Percentiles rank a stretch among this genome's conserved stretches.
These are phyloP conservation scores for Brachionus koreanus DNA, from an alignment of 1,140 invertebrate species.

Conservation along the genomic window DNA sequence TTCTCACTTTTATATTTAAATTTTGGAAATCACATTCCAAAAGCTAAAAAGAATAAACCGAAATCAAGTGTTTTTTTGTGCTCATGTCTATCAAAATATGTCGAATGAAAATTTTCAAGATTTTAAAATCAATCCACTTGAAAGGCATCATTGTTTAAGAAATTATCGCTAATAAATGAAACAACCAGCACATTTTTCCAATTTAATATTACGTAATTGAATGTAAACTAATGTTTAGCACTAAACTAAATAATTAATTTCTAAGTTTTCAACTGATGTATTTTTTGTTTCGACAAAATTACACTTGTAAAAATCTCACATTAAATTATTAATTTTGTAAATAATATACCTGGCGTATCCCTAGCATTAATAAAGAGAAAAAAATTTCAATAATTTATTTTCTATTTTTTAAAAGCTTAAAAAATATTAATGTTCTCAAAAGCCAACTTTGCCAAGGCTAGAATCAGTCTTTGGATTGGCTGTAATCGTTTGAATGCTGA, in stretches of 20 bases:
- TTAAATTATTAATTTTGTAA: not conserved
- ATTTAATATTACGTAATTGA: not conserved
- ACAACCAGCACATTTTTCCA: not conserved
- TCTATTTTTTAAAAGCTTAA: not conserved
- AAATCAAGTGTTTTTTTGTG: not conserved
- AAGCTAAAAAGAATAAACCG: not conserved
- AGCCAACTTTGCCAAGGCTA: conserved; percentile 83
- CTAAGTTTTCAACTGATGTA: not conserved
- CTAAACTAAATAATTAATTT: not conserved
- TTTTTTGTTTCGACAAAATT: not conserved
- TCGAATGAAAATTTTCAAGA: not conserved
- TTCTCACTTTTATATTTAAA: not conserved
- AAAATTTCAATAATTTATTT: not conserved
- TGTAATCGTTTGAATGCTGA: conserved; percentile 81
- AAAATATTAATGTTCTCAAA: not conserved
- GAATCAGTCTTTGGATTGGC: conserved; percentile 96
- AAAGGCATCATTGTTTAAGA: not conserved
- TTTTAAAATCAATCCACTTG: not conserved
- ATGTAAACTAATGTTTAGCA: not conserved
- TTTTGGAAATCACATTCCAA: not conserved
- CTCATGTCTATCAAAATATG: not conserved
- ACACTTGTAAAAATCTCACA: not conserved
- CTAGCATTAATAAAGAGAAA: not conserved
- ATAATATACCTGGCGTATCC: not conserved
- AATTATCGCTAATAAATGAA: not conserved